phyloP scores from a whole-genome alignment of 2,888 invertebrate genomes.

The Rambutsinella grinnellia region DNA sequence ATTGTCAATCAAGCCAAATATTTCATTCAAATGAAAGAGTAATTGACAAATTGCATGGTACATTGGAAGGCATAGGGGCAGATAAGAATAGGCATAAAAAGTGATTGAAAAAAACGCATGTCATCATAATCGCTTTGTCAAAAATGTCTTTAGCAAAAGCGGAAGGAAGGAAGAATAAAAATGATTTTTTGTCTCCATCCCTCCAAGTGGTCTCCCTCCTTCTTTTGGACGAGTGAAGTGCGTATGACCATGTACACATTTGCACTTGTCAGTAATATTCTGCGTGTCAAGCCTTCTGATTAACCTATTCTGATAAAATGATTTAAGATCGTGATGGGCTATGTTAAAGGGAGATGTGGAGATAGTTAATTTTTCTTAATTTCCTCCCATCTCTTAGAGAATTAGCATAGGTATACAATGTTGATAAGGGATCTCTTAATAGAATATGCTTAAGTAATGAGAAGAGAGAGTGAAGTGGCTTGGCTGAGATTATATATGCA shows the following conservation, averaged over 20 bases:
- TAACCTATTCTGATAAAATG: slow-evolving; percentile 39
- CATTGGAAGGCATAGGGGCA: too few relatives aligned
- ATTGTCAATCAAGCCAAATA: not conserved
- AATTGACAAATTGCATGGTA: slow-evolving; percentile 22
- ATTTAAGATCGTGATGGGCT: slow-evolving; percentile 42
- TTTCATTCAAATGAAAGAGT: not conserved
- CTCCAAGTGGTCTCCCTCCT: not conserved
- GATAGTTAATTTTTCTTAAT: slow-evolving; percentile 6
- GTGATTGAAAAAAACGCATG: not conserved
- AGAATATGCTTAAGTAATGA: slow-evolving; percentile 10
- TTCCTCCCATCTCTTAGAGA: not conserved
- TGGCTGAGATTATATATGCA: slow-evolving; percentile 54
- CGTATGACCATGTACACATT: slow-evolving; percentile 37
- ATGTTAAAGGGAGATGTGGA: not conserved
- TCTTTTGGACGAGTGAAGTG: slow-evolving; percentile 19
- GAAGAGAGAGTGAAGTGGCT: slow-evolving; percentile 24
- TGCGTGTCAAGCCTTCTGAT: slow-evolving; percentile 54
- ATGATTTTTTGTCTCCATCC: not conserved
- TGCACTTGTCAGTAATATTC: slow-evolving; percentile 33
- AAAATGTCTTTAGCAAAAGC: slow-evolving; percentile 10
- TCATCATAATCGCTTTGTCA: not conserved
- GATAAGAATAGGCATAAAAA: not conserved
- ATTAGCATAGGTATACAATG: not conserved
- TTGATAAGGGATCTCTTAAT: too few relatives aligned
- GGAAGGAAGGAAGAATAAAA: slow-evolving; percentile 33